These are phyloP conservation scores for Podargus strigoides DNA, from an alignment of 2,797 vertebrate genomes.

Conservation along the genomic window DNA sequence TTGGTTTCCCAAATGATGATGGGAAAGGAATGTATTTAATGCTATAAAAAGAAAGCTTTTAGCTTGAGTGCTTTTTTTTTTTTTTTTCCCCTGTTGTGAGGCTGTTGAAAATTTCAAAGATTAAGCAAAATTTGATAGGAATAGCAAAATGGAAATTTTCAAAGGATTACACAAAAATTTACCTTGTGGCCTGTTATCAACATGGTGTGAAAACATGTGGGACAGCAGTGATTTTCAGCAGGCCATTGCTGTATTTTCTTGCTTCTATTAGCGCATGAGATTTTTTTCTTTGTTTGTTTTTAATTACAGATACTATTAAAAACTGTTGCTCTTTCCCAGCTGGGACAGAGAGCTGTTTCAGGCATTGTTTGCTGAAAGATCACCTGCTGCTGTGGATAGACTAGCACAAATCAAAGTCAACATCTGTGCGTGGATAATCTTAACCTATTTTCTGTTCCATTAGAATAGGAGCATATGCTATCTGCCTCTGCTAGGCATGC, in stretches of 20 bases:
- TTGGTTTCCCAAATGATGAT: not conserved
- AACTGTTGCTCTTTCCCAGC: not conserved
- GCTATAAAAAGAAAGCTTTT: conserved; percentile 16
- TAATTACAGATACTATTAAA: not conserved
- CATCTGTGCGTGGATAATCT: conserved; percentile 24
- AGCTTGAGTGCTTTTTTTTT: not conserved
- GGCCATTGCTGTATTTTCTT: not conserved
- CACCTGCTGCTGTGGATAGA: conserved; percentile 27
- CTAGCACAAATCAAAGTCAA: conserved; percentile 47
- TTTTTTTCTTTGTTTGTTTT: not conserved
- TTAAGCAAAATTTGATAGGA: not conserved
- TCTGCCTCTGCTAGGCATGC: not conserved
- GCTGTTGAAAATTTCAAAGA: not conserved
- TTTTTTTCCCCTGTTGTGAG: not conserved
- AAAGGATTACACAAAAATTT: not conserved
- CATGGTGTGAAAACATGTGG: not conserved
- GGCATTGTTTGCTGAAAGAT: conserved; percentile 5
- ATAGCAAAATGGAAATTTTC: not conserved
- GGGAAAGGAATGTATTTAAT: not conserved
- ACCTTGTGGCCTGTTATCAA: not conserved
- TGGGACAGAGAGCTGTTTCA: not conserved
- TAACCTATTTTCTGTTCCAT: conserved; percentile 9
- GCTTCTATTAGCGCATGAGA: not conserved
- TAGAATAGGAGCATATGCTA: not conserved
- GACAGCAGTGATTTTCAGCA: not conserved